These are phyloP conservation scores for Ceriagrion tenellum DNA, from an alignment of 2,888 invertebrate genomes.

Conservation along the genomic window DNA sequence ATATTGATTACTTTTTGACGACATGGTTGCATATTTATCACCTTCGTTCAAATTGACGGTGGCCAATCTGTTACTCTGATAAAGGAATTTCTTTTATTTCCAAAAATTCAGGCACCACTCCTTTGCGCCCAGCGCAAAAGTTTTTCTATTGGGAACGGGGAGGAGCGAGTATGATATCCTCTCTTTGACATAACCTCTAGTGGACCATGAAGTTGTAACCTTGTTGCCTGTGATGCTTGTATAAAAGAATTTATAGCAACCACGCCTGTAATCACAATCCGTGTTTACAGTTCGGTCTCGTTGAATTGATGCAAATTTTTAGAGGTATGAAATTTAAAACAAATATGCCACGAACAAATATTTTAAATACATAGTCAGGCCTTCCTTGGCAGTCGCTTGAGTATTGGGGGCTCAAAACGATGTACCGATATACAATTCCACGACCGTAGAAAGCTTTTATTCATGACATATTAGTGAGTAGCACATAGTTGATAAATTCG, in stretches of 20 bases:
- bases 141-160: not conserved
- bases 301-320: not conserved
- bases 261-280: not conserved
- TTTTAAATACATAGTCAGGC: not conserved
- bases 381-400: too few relatives aligned
- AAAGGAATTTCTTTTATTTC: not conserved
- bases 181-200: not conserved
- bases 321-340: not conserved
- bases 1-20: slow-evolving; percentile 8
- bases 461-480: too few relatives aligned
- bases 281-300: not conserved
- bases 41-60: not conserved
- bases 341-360: not conserved
- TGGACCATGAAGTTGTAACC: not conserved
- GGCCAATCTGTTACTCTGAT: not conserved
- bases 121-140: not conserved
- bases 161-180: not conserved
- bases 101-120: not conserved
- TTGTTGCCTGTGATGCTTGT: not conserved
- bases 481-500: too few relatives aligned
- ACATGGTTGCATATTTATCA: not conserved
- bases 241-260: not conserved
- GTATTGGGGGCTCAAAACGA: too few relatives aligned
- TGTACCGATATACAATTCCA: too few relatives aligned
- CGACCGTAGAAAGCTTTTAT: too few relatives aligned